phyloP scores from a whole-genome alignment of 2,888 invertebrate genomes.

The Boloria euphrosyne region DNA sequence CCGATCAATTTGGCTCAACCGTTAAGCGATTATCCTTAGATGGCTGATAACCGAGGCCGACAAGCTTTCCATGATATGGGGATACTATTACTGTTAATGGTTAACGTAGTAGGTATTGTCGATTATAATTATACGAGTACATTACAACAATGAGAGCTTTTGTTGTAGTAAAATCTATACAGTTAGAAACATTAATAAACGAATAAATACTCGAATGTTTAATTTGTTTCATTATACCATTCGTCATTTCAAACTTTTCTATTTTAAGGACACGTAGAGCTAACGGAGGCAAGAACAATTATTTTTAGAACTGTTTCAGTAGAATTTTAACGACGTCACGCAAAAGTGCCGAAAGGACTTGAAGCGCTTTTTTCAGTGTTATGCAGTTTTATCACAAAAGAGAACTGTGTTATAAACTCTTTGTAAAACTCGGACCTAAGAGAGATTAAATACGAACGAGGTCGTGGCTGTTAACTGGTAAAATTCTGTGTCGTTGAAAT shows the following conservation, averaged over 20 bases:
- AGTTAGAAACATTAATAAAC: background rate
- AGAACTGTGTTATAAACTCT: conserved; percentile 18
- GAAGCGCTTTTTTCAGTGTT: conserved; percentile 22
- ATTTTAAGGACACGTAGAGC: conserved; percentile 5
- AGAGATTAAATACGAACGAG: conserved; percentile 15
- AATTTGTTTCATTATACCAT: conserved; percentile 1
- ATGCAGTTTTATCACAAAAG: conserved; percentile 28
- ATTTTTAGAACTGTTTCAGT: conserved; percentile 22
- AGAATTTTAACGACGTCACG: conserved; percentile 28
- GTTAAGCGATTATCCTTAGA: conserved; percentile 23
- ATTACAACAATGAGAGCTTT: no score
- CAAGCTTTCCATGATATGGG: conserved; percentile 12
- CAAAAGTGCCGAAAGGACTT: conserved; percentile 27
- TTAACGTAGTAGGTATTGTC: background rate
- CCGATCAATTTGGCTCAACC: conserved; percentile 20
- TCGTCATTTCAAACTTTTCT: conserved; percentile 9
- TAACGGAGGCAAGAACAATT: conserved; percentile 22
- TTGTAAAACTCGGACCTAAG: conserved; percentile 6
- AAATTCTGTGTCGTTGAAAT: background rate
- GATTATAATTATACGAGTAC: background rate
- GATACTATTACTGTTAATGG: conserved; percentile 3
- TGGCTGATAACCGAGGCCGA: conserved; percentile 18
- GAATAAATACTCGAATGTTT: background rate
- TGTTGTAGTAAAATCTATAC: background rate
- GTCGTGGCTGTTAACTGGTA: conserved; percentile 8